Percentiles rank a stretch among this genome's conserved stretches.
Conservation (phyloP, 2,797 vertebrate genomes). For the Podarcis siculus region DNA sequence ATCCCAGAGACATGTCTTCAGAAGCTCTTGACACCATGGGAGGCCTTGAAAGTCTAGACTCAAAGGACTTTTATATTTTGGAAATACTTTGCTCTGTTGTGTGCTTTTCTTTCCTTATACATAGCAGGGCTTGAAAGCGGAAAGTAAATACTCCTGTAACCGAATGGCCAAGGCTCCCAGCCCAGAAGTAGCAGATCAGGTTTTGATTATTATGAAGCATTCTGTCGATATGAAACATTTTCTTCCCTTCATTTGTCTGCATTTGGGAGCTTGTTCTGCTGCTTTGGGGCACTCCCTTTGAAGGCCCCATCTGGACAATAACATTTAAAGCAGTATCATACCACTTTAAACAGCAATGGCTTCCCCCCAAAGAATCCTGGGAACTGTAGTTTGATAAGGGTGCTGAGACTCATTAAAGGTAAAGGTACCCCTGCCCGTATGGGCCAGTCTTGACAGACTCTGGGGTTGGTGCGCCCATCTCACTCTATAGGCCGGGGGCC, state of each 20-base stretch:
- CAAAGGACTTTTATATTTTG: not conserved
- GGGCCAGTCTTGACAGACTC: too few relatives aligned
- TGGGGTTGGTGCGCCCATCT: too few relatives aligned
- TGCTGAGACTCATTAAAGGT: too few relatives aligned
- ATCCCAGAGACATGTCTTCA: not conserved
- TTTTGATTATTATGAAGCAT: not conserved
- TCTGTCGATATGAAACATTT: not conserved
- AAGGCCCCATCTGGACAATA: not conserved
- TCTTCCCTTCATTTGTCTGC: not conserved
- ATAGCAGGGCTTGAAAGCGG: not conserved
- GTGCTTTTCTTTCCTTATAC: not conserved
- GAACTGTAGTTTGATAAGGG: too few relatives aligned
- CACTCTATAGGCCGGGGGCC: too few relatives aligned
- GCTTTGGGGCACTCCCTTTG: not conserved
- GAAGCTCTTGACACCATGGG: not conserved
- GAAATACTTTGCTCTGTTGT: not conserved
- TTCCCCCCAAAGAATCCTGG: too few relatives aligned
- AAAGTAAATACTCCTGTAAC: not conserved
- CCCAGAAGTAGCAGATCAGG: not conserved
- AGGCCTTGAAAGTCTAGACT: not conserved
- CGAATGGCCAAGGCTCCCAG: not conserved
- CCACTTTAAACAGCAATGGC: too few relatives aligned
- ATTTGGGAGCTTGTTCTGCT: not conserved
- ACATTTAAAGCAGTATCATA: too few relatives aligned
- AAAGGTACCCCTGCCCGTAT: too few relatives aligned